Percentiles rank a stretch among this genome's conserved stretches.
Evolutionary conservation across 2,888 invertebrate genomes (phyloP).

Genomic region (Sinhomidia bicolor): DNA sequence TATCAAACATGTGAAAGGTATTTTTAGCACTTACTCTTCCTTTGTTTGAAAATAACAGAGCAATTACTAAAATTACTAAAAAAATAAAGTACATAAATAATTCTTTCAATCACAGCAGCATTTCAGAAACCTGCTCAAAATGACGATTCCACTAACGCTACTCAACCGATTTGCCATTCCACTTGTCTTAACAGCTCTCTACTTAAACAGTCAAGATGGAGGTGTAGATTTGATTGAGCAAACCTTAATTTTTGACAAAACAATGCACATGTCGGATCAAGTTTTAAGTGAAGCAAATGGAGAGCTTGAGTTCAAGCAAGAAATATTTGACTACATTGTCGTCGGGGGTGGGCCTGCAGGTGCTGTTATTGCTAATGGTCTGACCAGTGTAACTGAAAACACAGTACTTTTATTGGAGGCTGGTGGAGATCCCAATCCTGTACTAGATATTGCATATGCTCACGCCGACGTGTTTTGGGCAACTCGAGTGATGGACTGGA

Average conservation of each 20-base stretch:
- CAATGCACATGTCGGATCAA: slow-evolving; percentile 45
- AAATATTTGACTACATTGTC: slow-evolving; percentile 53
- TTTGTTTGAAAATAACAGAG: no score
- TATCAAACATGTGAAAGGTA: no score
- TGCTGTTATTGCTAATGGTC: slow-evolving; percentile 38
- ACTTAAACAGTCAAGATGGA: slow-evolving; percentile 34
- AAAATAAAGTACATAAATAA: no score
- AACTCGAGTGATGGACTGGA: slow-evolving; percentile 54
- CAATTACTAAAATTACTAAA: no score
- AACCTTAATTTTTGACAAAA: slow-evolving; percentile 57
- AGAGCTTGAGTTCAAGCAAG: slow-evolving; percentile 56
- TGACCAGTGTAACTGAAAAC: slow-evolving; percentile 8
- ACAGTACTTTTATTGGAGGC: slow-evolving; percentile 53
- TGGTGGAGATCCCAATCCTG: slow-evolving; percentile 73
- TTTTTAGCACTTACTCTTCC: no score
- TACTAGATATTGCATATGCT: slow-evolving; percentile 66
- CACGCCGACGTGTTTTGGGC: not conserved
- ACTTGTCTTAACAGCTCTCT: slow-evolving; percentile 54
- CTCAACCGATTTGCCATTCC: slow-evolving; percentile 68
- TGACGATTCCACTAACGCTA: slow-evolving; percentile 62
- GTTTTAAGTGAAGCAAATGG: slow-evolving; percentile 51
- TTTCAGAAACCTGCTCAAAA: no score
- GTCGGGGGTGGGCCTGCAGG: slow-evolving; percentile 57
- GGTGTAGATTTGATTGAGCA: slow-evolving; percentile 54
- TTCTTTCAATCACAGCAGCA: no score